Percentiles rank a stretch among this genome's conserved stretches.
phyloP scores from a whole-genome alignment of 2,113 vertebrate genomes.

The Oryzias woworae region DNA sequence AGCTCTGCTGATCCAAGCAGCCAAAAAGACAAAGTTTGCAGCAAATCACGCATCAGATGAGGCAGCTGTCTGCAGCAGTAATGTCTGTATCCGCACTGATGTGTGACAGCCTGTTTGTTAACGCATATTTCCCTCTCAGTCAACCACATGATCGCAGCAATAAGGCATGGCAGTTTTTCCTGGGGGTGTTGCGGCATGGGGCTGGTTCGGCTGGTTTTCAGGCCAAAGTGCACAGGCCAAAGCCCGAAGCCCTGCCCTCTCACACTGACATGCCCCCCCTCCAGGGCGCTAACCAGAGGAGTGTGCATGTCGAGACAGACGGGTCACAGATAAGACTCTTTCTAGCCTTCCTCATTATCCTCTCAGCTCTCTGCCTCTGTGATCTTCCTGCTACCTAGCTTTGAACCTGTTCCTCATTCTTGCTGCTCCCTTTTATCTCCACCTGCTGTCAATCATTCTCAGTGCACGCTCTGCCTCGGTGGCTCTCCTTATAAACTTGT shows the following conservation, averaged over 20 bases:
- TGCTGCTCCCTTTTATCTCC: neutral
- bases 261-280: constrained; percentile 44
- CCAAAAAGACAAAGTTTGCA: too few species aligned
- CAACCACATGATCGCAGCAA: constrained; percentile 48
- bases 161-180: constrained; percentile 58
- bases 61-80: constrained; percentile 23
- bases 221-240: constrained; percentile 68
- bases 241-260: constrained; percentile 44
- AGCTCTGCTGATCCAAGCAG: too few species aligned
- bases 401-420: constrained; percentile 54
- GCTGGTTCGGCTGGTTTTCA: constrained; percentile 64
- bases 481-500: constrained; percentile 25
- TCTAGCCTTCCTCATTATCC: constrained; percentile 36
- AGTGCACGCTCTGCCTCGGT: constrained; percentile 8
- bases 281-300: constrained; percentile 57
- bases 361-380: constrained; percentile 43
- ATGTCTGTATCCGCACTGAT: constrained; percentile 24
- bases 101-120: constrained; percentile 33
- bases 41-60: constrained; percentile 24
- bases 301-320: constrained; percentile 70
- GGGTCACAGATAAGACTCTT: constrained; percentile 66
- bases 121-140: constrained; percentile 14
- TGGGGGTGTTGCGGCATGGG: constrained; percentile 45
- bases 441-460: constrained; percentile 46
- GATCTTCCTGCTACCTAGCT: constrained; percentile 47